Base-by-base conservation (phyloP, 2,113 vertebrate genomes). In the Bagarius yarrelli region DNA sequence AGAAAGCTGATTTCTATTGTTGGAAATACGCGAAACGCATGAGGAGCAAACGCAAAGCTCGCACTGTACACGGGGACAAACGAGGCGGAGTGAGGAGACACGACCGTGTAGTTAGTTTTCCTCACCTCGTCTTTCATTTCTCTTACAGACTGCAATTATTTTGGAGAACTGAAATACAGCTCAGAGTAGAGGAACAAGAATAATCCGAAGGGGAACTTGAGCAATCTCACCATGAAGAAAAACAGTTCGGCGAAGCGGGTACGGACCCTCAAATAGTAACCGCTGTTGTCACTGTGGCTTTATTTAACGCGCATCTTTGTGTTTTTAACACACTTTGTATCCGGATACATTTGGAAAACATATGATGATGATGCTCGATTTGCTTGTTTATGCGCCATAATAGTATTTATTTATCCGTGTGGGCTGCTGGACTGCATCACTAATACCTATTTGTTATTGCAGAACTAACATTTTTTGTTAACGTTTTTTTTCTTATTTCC, bases 241-340 rank as follows among this genome's bases (percentile, higher is more conserved):
- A 95, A 91, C 85, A 90, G 92, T 88, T 90, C 94, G 40, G 57
- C 88, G 4, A 95, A 95, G 87, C 88, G 94, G 94, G 95, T 95
- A 92, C 93, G 83, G 92, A 60, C 77, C 61, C 19, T 18, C 9
- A 9, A 27, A 27, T 27, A 59, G 60, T 69, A n/a, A 25, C 27
- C 21, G 74, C 30, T 50, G 30, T 64, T 80, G 60, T 82, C 79
- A 76, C 23, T 60, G 78, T 47, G 40, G 25, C 30, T 72, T 34
- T 61, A 71, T 71, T 36, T 59, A 50, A 69, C 60, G 21, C 53
- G 25, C 32, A 72, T 50, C 72, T 76, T 76, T 81, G 60, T 76
- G 72, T 16, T 57, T 47, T 30, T 44, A 67, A 79, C 64, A 79
- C 64, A 50, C 9, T 80, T 72, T 72, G 66, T 71, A 12, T 69